phyloP scores from a whole-genome alignment of 2,888 invertebrate species.

The Sabatieria punctata region DNA sequence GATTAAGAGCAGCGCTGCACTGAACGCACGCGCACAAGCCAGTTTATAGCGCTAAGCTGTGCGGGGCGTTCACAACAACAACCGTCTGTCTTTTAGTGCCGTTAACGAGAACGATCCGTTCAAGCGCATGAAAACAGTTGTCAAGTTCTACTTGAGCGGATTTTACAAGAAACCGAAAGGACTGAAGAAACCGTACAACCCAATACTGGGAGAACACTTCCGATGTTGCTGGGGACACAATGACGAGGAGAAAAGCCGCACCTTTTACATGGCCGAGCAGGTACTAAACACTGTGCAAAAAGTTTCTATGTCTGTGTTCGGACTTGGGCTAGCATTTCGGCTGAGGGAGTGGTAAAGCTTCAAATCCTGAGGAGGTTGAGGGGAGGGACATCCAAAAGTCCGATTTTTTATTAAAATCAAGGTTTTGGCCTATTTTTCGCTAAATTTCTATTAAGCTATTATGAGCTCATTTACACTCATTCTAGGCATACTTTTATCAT shows the following conservation, averaged over 20 bases:
- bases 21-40: background rate
- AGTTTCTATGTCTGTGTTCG: too few relatives aligned
- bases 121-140: slow-evolving; percentile 63
- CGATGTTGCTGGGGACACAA: slow-evolving; percentile 74
- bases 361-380: too few relatives aligned
- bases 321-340: too few relatives aligned
- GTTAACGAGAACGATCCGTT: slow-evolving; percentile 69
- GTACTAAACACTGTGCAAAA: slow-evolving; percentile 39
- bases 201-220: slow-evolving; percentile 76
- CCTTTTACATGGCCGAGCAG: slow-evolving; percentile 82
- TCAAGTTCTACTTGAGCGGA: slow-evolving; percentile 78
- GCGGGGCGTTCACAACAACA: too few relatives aligned
- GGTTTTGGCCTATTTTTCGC: too few relatives aligned
- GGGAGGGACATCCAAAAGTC: too few relatives aligned
- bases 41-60: background rate
- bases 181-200: slow-evolving; percentile 86
- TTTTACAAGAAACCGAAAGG: slow-evolving; percentile 86
- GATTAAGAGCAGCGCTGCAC: background rate
- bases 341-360: too few relatives aligned
- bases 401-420: too few relatives aligned
- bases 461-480: too few relatives aligned
- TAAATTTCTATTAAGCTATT: too few relatives aligned
- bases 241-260: slow-evolving; percentile 51
- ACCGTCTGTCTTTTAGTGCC: too few relatives aligned
- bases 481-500: too few relatives aligned